Evolutionary conservation across 2,113 vertebrate genomes (phyloP), one percentile per base, ranked within the genome.

Genomic region (Polypterus bichir): DNA sequence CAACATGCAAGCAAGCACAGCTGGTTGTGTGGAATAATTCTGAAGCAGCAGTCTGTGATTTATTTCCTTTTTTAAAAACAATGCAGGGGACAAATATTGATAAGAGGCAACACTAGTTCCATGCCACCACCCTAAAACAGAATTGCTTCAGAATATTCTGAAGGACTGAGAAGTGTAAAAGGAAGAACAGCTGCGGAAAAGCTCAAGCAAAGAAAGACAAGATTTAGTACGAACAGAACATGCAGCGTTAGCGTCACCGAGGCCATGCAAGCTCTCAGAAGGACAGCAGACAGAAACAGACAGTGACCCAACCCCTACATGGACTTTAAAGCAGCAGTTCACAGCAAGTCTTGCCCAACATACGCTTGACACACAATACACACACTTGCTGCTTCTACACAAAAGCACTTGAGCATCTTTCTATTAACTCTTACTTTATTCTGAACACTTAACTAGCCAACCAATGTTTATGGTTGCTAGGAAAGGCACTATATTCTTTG

Each of bases 71-170:
- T n/a, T 83, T 78, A 71, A 88, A 81, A 83, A 96, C 88, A 85
- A 78, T 62, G 73, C 79, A 81, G 93, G 94, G 94, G 94, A 97
- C 90, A 93, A 72, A 86, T 85, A 79, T 79, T 74, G 78, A 86
- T 88, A 83, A 92, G 92, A 97, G 93, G 92, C 90, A 94, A 98
- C 93, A 73, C 92, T 82, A 90, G 95, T 97, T 98, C 96, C 96
- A 98, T 98, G 94, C 94, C 96, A 98, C 94, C 94, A 88, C 88
- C 94, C 94, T 97, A 92, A 98, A 98, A 98, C 96, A 98, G 96
- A 98, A 97, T 91, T 97, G 94, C 96, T 98, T 97, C 94, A 98
- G 94, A 97, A 97, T 96, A 97, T 98, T 98, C 94, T 88, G 85
- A 90, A 91, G 93, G 86, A 89, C 81, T 83, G 79, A 89, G 78